Conservation (phyloP, 2,888 invertebrate species). For the Yponomeuta evonymella region DNA sequence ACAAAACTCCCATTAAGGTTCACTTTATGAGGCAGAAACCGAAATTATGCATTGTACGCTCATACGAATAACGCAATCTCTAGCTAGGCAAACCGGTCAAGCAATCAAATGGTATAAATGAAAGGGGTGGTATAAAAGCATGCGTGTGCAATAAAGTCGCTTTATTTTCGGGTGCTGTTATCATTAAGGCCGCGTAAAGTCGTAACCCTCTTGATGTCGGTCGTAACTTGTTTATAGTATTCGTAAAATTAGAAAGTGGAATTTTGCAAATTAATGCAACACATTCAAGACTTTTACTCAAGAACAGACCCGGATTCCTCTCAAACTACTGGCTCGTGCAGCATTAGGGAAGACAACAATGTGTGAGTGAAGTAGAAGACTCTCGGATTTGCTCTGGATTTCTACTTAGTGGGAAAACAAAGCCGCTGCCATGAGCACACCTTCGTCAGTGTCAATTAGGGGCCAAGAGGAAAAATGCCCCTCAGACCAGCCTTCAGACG, state of each 20-base stretch:
- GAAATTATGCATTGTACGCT: neutral
- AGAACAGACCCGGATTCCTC: neutral
- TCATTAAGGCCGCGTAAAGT: conserved; percentile 58
- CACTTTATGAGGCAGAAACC: neutral
- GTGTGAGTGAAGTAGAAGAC: neutral
- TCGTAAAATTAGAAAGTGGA: conserved; percentile 61
- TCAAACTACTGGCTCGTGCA: conserved; percentile 18
- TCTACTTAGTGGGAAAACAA: conserved; percentile 32
- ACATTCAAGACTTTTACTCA: conserved; percentile 3
- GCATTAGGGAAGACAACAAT: conserved; percentile 10
- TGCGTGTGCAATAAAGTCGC: conserved; percentile 52
- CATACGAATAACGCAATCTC: conserved; percentile 1
- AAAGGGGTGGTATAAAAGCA: conserved; percentile 40
- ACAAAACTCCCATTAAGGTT: conserved; percentile 16
- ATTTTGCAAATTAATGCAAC: conserved; percentile 29
- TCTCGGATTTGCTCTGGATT: neutral
- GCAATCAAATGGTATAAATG: conserved; percentile 28
- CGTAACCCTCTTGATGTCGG: conserved; percentile 62
- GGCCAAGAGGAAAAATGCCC: conserved; percentile 27
- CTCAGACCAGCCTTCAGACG: conserved; percentile 24
- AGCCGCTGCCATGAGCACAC: conserved; percentile 37
- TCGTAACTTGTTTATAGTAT: conserved; percentile 68
- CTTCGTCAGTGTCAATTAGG: conserved; percentile 67
- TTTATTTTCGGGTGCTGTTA: conserved; percentile 62
- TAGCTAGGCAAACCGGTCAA: conserved; percentile 7